Evolutionary conservation across 1,140 invertebrate species (phyloP), one percentile per base, ranked within the genome.

Genomic region (Drosophila setifemur): DNA sequence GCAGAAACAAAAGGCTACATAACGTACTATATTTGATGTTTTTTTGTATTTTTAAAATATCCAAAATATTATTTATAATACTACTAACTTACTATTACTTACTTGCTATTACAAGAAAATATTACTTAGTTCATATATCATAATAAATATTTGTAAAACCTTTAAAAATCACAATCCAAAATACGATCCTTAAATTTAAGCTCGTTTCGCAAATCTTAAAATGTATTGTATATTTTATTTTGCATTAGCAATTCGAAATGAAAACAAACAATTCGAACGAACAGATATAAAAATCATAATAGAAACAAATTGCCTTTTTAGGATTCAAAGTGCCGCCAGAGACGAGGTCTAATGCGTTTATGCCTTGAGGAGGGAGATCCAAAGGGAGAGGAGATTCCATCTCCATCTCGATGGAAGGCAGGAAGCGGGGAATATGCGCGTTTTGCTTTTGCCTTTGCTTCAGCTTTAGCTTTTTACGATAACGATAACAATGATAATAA

Each of bases 221-320:
- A 37, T 21, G 14, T 8, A 5, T 25, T 2, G 28, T 40, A 14
- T 37, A 19, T 40, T 40, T n/a, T 35, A 25, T 25, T 52, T 21
- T 37, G 16, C 60, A 53, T 54, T 55, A 25, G 42, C 45, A 25
- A 67, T 37, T 50, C 29, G 33, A 47, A 49, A 47, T 44, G 43
- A 64, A 63, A 57, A 66, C 61, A 69, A 57, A 63, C 68, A 61
- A 78, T 53, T 69, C 50, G 40, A 37, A 31, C 26, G n/a, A n/a
- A 19, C 16, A 48, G 39, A 39, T 50, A 81, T 71, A 58, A 66
- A 61, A 79, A 79, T 75, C 73, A 75, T 64, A 64, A 64, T 64
- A 58, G 42, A 81, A 81, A 48, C 53, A 72, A 81, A 81, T 81
- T 81, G 53, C 71, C 76, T 67, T 81, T 67, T 81, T 81, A 72